Conservation (phyloP, 2,113 vertebrate species). For the Raphicerus campestris region DNA sequence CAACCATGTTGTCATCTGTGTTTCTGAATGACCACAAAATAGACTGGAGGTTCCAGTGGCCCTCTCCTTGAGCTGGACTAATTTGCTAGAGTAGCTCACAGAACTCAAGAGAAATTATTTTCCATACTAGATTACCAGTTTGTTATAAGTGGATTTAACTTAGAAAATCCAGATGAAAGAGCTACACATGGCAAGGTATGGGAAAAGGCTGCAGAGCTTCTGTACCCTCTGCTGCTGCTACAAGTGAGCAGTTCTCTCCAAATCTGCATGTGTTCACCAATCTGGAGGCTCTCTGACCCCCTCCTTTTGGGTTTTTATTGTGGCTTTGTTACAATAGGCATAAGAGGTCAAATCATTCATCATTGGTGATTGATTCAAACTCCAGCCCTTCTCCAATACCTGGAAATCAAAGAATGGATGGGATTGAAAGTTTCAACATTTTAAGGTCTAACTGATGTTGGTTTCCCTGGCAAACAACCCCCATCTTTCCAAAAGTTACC, state of each 20-base stretch:
- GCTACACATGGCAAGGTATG: neutral
- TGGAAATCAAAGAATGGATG: neutral
- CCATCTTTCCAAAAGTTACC: neutral
- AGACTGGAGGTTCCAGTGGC: neutral
- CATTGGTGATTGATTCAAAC: neutral
- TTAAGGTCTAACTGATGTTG: neutral
- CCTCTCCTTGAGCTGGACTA: neutral
- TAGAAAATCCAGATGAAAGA: neutral
- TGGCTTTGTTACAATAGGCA: neutral
- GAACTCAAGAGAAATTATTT: neutral
- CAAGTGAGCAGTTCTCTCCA: neutral
- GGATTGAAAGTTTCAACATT: neutral
- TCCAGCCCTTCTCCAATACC: neutral
- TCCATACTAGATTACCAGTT: neutral
- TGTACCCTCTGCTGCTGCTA: no score
- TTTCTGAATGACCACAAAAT: neutral
- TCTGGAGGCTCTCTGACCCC: neutral
- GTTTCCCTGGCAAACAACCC: neutral
- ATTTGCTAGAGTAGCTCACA: neutral
- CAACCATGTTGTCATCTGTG: neutral
- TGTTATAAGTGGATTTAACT: neutral
- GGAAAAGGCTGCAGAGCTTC: neutral
- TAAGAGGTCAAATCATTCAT: neutral
- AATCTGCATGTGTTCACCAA: neutral
- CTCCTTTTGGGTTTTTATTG: neutral